Evolutionary conservation across 1,140 invertebrate genomes (phyloP), one percentile per base, ranked within the genome.

Genomic region (Drosophila sp.): DNA sequence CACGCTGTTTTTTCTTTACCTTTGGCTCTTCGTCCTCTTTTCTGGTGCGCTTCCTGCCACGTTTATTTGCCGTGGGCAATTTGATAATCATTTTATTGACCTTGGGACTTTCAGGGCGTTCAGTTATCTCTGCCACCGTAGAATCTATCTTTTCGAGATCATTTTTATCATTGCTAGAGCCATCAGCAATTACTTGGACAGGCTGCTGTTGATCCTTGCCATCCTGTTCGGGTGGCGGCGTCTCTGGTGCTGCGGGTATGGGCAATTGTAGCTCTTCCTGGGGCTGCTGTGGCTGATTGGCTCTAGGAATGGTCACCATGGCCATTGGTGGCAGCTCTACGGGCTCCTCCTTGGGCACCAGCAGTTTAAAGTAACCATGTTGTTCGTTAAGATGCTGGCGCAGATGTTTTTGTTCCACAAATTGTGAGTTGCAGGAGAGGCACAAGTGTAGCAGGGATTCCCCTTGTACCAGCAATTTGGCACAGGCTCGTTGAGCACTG

Each of bases 71-170:
- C 10, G 29, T 50, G 3, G 84, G 79, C 54, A 87, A 54, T 32
- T 87, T 87, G 1, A 87, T 89, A 32, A 83, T 71, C 79, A 87
- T 83, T 33, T 87, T 87, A 5, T 67, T 71, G 1, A 83, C 66
- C 65, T 89, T 83, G 47, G 72, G 66, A 61, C 57, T 77, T 2
- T 44, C n/a, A 77, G 76, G n/a, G 76, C 79, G 8, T 50, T 50
- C 44, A 50, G 70, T 60, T 25, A 83, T 83, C 54, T 80, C 66
- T 0, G 76, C 76, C 58, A 87, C 84, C 72, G 89, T 72, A 29
- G 76, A 76, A 63, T 54, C 73, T 23, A 83, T 80, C 65, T 80
- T 67, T 4, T 57, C 72, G 30, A 87, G 69, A 77, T 82, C 84
- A 40, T 87, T 79, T 69, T 83, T 83, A 23, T 73, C 83, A 10